Evolutionary conservation across 2,113 vertebrate species (phyloP), one percentile per base, ranked within the genome.

Genomic region (Colinus virginianus): DNA sequence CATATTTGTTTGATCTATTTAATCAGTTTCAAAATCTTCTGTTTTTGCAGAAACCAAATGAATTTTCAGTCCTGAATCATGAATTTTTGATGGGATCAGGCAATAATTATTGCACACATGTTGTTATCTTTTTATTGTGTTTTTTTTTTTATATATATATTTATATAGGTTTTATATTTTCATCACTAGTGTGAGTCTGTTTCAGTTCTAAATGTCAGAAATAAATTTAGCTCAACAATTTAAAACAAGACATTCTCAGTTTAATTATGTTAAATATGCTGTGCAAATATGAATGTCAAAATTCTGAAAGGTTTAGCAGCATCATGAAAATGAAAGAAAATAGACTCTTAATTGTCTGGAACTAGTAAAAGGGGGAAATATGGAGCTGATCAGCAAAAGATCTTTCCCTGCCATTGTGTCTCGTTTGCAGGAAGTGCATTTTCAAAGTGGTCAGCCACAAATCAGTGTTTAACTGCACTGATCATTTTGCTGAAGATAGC

Each of bases 401-500:
- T 48, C 9, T 17, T 72, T 87, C 18, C 6, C 38, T 77, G 30
- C 2, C 5, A 69, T 5, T 7, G 0, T 68, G 30, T 62, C 76
- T 79, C 2, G 1, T 34, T 76, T 89, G 45, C 71, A 82, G 78
- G 75, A 51, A 70, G 22, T 22, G 11, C n/a, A 14, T 7, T 79
- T 76, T 67, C 13, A 15, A 20, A 91, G 9, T 45, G 40, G 55
- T 76, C 78, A 85, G 42, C 9, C 51, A 91, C 78, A 92, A 85
- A 95, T 72, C 67, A 91, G 6, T 22, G 19, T 87, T 92, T 93
- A 83, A 90, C 34, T 78, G 6, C 45, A 43, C 18, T 67, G 46
- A 90, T 86, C 20, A 20, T 42, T 93, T 67, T 85, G 79, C 61
- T 49, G 51, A 74, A 83, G 46, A 12, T 81, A 95, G 45, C 74